These are phyloP conservation scores for Clusia tigrina DNA, from an alignment of 2,888 invertebrate genomes.

Conservation along the genomic window DNA sequence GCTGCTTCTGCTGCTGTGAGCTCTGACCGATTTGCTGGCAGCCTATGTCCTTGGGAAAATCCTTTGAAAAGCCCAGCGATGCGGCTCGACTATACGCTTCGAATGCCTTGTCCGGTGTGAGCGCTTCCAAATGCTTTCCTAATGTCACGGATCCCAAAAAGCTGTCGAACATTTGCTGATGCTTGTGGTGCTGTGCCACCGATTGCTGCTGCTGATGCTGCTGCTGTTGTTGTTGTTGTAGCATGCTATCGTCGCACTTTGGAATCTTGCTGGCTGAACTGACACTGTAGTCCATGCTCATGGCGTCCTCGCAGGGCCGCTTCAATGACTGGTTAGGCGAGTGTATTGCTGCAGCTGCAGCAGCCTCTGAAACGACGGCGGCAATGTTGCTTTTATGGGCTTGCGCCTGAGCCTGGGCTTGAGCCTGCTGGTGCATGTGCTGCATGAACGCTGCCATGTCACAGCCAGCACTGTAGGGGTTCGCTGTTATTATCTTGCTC, in stretches of 20 bases:
- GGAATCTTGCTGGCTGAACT: slow-evolving; percentile 40
- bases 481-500: no score
- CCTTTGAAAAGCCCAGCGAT: slow-evolving; percentile 62
- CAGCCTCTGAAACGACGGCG: slow-evolving; percentile 26
- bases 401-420: slow-evolving; percentile 35
- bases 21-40: slow-evolving; percentile 48
- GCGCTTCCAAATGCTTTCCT: slow-evolving; percentile 58
- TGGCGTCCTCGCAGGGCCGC: slow-evolving; percentile 47
- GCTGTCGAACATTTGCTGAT: slow-evolving; percentile 62
- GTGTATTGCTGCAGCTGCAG: slow-evolving; percentile 27
- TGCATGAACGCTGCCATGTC: slow-evolving; percentile 60
- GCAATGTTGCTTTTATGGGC: slow-evolving; percentile 41
- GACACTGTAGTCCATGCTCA: slow-evolving; percentile 52
- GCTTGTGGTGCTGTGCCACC: slow-evolving; percentile 47
- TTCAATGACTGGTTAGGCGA: slow-evolving; percentile 48
- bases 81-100: slow-evolving; percentile 65
- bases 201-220: slow-evolving; percentile 38
- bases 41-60: slow-evolving; percentile 52
- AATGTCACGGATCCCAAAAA: slow-evolving; percentile 61
- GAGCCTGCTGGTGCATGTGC: slow-evolving; percentile 51
- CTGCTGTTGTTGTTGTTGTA: slow-evolving; percentile 36
- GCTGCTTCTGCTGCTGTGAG: slow-evolving; percentile 39
- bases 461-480: slow-evolving; percentile 29
- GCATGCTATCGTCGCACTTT: slow-evolving; percentile 47
- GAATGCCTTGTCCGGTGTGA: slow-evolving; percentile 62